Conservation (phyloP, 2,797 vertebrate species). For the Pachyuromys duprasi region DNA sequence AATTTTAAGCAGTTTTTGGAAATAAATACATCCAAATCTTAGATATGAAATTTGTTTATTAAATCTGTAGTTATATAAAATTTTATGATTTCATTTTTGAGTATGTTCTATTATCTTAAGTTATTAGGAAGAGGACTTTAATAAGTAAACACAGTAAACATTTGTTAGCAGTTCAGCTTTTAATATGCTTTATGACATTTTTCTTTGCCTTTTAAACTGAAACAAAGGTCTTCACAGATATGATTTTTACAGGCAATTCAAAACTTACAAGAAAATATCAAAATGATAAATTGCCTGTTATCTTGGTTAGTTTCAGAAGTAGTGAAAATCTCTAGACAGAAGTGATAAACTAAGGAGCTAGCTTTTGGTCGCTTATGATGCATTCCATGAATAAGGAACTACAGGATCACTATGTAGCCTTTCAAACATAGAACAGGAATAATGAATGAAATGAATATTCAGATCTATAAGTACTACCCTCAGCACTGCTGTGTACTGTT, state of each 20-base stretch:
- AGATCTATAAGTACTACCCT: background rate
- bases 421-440: constrained; percentile 81
- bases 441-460: constrained; percentile 78
- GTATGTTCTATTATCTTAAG: background rate
- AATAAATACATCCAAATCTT: background rate
- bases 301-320: constrained; percentile 74
- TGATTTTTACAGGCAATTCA: constrained; percentile 69
- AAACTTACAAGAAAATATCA: constrained; percentile 70
- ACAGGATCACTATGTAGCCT: constrained; percentile 71
- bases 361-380: constrained; percentile 73
- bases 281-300: constrained; percentile 61
- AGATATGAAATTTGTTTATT: background rate
- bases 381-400: constrained; percentile 81
- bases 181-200: background rate
- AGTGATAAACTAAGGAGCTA: constrained; percentile 76
- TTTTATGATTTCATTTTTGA: constrained; percentile 6
- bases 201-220: constrained; percentile 43
- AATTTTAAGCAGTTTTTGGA: background rate
- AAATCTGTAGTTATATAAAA: background rate
- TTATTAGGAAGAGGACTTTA: background rate
- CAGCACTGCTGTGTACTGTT: too few relatives aligned
- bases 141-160: background rate
- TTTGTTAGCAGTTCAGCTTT: background rate
- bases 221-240: constrained; percentile 56
- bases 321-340: constrained; percentile 82